Evolutionary conservation across 2,113 vertebrate species (phyloP).

Genomic region (Pipra filicauda): DNA sequence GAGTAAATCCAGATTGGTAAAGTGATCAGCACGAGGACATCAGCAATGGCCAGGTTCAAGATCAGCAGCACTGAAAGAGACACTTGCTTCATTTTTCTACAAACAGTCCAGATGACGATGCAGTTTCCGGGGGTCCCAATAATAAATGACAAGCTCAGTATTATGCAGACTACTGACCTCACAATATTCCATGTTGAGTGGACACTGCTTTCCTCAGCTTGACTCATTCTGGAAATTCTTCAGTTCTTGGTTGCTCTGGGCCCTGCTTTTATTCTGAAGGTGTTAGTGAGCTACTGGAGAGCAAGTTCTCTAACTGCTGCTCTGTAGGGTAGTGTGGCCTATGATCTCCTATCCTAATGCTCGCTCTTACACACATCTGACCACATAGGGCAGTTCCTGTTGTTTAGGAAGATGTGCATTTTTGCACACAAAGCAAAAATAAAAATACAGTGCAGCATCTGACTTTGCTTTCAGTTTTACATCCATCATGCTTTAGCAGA

Average conservation of each 20-base stretch:
- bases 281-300: background rate
- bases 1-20: slow-evolving; percentile 76
- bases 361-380: background rate
- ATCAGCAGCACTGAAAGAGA: slow-evolving; percentile 72
- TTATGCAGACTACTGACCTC: slow-evolving; percentile 25
- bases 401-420: background rate
- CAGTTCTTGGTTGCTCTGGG: background rate
- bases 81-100: slow-evolving; percentile 45
- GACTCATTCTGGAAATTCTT: slow-evolving; percentile 13
- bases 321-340: background rate
- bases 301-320: background rate
- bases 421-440: background rate
- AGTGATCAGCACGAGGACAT: slow-evolving; percentile 68
- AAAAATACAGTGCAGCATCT: background rate
- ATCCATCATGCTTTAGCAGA: background rate
- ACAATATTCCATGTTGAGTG: background rate
- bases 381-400: background rate
- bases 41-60: slow-evolving; percentile 73
- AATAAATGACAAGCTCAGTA: slow-evolving; percentile 60
- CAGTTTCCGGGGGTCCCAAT: slow-evolving; percentile 73
- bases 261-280: background rate
- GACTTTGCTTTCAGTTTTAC: background rate
- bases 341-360: background rate
- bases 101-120: slow-evolving; percentile 65
- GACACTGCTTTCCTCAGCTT: background rate